A percentile compares a stretch with the other conserved stretches of the same genome.
phyloP scores from a whole-genome alignment of 2,797 vertebrate genomes.

The Trematomus bernacchii region DNA sequence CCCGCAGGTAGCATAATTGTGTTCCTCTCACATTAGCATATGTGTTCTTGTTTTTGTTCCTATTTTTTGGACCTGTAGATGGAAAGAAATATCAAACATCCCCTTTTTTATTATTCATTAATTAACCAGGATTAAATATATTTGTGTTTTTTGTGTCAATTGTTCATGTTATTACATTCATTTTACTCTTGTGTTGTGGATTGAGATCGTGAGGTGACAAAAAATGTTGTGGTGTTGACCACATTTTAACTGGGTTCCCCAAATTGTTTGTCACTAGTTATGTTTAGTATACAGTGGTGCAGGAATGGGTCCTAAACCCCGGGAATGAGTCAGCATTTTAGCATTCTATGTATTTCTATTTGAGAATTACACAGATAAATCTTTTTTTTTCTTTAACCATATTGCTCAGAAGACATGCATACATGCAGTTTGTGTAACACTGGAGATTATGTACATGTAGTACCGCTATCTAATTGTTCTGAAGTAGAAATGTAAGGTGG shows the following conservation, averaged over 20 bases:
- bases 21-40: conserved; percentile 56
- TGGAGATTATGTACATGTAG: not conserved
- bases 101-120: conserved; percentile 26
- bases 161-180: conserved; percentile 61
- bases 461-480: not conserved
- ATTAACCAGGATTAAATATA: conserved; percentile 17
- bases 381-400: conserved; percentile 24
- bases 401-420: conserved; percentile 18
- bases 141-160: conserved; percentile 7
- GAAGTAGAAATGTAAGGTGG: not conserved
- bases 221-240: conserved; percentile 67
- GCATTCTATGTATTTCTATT: too few species aligned
- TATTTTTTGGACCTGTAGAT: conserved; percentile 11
- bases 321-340: too few species aligned
- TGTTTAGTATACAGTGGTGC: not conserved
- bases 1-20: conserved; percentile 76
- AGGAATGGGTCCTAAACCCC: too few species aligned
- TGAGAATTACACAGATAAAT: conserved; percentile 19
- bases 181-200: conserved; percentile 68
- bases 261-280: conserved; percentile 65
- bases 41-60: conserved; percentile 47
- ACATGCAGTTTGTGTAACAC: conserved; percentile 20
- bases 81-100: conserved; percentile 9
- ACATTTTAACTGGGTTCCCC: conserved; percentile 53
- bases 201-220: conserved; percentile 74